Evolutionary conservation across 2,888 invertebrate species (phyloP).

Genomic region (Polydesmus complanatus): DNA sequence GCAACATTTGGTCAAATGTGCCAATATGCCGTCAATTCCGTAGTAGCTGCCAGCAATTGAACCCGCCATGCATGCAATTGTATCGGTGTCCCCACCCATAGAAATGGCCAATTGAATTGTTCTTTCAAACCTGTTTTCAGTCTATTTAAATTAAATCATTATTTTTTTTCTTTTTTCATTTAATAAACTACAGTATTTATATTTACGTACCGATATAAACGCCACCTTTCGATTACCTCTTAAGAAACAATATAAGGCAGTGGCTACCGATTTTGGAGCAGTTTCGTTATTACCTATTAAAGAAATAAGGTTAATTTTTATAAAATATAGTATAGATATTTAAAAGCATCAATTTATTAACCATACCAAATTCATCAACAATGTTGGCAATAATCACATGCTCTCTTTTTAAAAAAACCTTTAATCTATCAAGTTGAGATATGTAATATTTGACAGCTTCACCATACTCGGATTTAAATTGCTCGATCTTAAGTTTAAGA

Average conservation of each 20-base stretch:
- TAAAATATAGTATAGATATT: neutral
- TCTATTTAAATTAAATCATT: neutral
- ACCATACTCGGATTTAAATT: neutral
- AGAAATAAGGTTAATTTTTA: too few species aligned
- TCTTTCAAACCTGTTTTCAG: slow-evolving; percentile 4
- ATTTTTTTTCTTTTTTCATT: neutral
- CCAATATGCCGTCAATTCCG: slow-evolving; percentile 43
- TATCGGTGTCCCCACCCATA: slow-evolving; percentile 62
- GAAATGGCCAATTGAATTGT: slow-evolving; percentile 5
- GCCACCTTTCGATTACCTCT: neutral
- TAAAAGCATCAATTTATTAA: neutral
- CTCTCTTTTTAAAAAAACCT: neutral
- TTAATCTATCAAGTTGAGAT: neutral
- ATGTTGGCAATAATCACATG: neutral
- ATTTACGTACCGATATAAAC: neutral
- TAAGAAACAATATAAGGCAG: slow-evolving; percentile 7
- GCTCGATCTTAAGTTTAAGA: slow-evolving; percentile 39
- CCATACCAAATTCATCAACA: slow-evolving; percentile 1
- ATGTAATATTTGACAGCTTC: neutral
- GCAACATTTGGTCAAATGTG: slow-evolving; percentile 42
- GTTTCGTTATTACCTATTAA: neutral
- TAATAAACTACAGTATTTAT: neutral
- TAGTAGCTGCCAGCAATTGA: slow-evolving; percentile 53
- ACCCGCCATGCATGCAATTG: slow-evolving; percentile 51
- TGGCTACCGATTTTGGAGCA: slow-evolving; percentile 2